Evolutionary conservation across 2,888 invertebrate species (phyloP).

Genomic region (Mesochorus sp.): DNA sequence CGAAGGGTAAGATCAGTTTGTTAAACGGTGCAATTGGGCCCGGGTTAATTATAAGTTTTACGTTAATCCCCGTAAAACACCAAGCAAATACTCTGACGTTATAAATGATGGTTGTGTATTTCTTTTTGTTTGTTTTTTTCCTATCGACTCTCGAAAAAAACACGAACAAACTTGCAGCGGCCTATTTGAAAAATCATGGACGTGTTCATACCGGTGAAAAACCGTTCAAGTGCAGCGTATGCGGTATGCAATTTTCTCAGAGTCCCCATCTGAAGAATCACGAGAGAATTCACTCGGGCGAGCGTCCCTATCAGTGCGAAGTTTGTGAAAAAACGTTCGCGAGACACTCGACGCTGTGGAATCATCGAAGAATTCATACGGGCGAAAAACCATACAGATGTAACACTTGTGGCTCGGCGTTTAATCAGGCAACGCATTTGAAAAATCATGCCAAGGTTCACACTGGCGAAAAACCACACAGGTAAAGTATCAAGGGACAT

Average conservation of each 20-base stretch:
- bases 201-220: conserved; percentile 91
- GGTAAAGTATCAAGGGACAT: conserved; percentile 82
- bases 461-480: conserved; percentile 85
- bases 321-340: conserved; percentile 95
- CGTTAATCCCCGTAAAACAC: not conserved
- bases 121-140: conserved; percentile 35
- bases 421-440: conserved; percentile 94
- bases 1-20: conserved; percentile 85
- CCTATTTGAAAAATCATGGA: conserved; percentile 94
- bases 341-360: conserved; percentile 94
- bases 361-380: conserved; percentile 93
- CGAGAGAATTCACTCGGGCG: conserved; percentile 94
- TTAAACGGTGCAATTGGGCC: conserved; percentile 20
- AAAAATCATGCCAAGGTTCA: conserved; percentile 92
- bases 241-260: conserved; percentile 95
- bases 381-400: conserved; percentile 91
- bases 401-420: conserved; percentile 87
- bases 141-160: conserved; percentile 6
- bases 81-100: not conserved
- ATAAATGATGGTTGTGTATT: conserved; percentile 4
- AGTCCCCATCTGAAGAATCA: conserved; percentile 95
- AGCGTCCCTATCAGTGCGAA: conserved; percentile 94
- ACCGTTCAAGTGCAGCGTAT: conserved; percentile 89
- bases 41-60: not conserved
- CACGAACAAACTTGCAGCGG: conserved; percentile 82